Evolutionary conservation across 2,888 invertebrate species (phyloP), one percentile per base, ranked within the genome.

Genomic region (Meta bourneti): DNA sequence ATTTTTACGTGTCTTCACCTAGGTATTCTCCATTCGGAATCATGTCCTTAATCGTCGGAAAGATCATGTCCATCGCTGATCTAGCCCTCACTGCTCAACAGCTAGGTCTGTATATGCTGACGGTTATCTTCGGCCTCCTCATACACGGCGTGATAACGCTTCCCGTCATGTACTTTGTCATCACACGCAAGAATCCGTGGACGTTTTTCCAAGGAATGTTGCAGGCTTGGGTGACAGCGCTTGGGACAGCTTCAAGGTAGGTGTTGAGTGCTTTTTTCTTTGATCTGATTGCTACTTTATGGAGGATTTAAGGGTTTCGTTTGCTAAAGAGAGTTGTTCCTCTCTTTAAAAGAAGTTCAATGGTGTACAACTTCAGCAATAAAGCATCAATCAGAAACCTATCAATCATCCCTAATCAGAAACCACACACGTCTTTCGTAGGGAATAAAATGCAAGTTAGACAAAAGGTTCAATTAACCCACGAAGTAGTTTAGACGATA

Each of bases 11-110:
- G 34, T 11, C 8, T 34, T 70, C n/a, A n/a, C 13, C 20, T 72
- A 96, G 96, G 96, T 97, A 96, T 94, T 96, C 97, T 49, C 97
- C 97, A 8, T 95, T 97, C 93, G 97, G 97, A 93, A 96, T 97
- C 94, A 96, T 96, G 96, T 96, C 96, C 93, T 94, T 97, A 92
- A 96, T 97, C 93, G 96, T 96, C 84, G 96, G 96, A 69, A 97
- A 96, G 94, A 96, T 97, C 93, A 95, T 97, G 95, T 96, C 95
- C 77, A 96, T 96, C 92, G 95, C 95, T 61, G 96, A 96, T 94
- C 94, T 97, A 90, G 95, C 95, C 13, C 95, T 95, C 52, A 96
- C 96, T 2, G 96, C 96, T 0, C 95, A 95, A 93, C 96, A 96
- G 95, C 95, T 97, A 78, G 96, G 96, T 34, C 94, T 96, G 93